Conservation (phyloP, 1,140 invertebrate genomes). For the Penaeus indicus region DNA sequence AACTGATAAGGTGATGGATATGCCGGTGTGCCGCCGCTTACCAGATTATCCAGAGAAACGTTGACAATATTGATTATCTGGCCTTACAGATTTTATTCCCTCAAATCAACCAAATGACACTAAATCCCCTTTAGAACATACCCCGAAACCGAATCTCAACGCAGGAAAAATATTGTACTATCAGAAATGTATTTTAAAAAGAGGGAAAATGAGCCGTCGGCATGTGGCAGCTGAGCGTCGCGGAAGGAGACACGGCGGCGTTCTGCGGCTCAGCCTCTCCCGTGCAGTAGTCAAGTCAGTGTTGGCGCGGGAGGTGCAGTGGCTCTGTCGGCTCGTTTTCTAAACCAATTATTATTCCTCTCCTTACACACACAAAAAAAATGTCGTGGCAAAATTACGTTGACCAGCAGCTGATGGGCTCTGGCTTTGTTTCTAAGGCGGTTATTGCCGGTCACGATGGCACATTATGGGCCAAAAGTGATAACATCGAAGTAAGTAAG, state of each 20-base stretch:
- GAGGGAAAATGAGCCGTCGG: no score
- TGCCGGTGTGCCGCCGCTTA: constrained; percentile 15
- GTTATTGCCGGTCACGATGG: constrained; percentile 95
- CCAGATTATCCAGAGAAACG: background rate
- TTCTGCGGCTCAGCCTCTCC: constrained; percentile 56
- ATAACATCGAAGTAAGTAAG: constrained; percentile 87
- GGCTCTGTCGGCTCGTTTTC: constrained; percentile 39
- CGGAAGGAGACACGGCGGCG: constrained; percentile 54
- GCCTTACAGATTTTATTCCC: background rate
- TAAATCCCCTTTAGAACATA: background rate
- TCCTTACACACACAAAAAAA: constrained; percentile 39
- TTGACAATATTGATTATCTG: background rate
- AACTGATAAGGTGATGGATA: constrained; percentile 47
- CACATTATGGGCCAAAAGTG: constrained; percentile 94
- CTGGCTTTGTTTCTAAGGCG: constrained; percentile 92
- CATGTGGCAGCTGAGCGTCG: background rate
- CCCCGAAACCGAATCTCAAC: background rate
- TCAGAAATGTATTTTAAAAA: no score
- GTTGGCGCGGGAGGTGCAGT: constrained; percentile 44
- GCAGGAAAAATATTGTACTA: background rate
- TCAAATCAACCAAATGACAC: background rate
- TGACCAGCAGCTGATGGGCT: constrained; percentile 95
- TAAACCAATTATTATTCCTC: constrained; percentile 43
- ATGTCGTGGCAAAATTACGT: constrained; percentile 99
- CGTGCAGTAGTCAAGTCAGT: constrained; percentile 55